These are phyloP conservation scores for Lineus longissimus DNA, from an alignment of 1,140 invertebrate genomes.

Conservation along the genomic window DNA sequence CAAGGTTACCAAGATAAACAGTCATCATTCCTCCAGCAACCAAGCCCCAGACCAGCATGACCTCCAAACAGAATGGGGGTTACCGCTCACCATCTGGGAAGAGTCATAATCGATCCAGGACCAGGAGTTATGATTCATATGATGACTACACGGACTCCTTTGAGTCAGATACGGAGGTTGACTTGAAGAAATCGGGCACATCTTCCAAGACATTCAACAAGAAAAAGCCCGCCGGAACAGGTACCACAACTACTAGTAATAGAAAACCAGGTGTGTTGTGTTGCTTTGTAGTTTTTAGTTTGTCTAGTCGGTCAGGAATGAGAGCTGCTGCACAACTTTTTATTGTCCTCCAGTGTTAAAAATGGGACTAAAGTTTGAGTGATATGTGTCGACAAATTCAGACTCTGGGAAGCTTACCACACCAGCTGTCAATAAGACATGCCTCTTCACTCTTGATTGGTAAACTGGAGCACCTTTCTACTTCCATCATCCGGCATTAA, in stretches of 20 bases:
- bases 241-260: neutral
- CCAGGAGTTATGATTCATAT: neutral
- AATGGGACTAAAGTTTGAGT: too few species aligned
- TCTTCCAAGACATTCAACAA: neutral
- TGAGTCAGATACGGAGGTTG: neutral
- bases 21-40: neutral
- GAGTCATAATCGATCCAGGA: constrained; percentile 2
- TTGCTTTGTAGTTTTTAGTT: neutral
- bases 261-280: constrained; percentile 1
- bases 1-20: neutral
- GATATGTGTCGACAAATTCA: too few species aligned
- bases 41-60: neutral
- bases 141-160: neutral
- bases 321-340: too few species aligned
- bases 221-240: neutral
- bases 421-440: too few species aligned
- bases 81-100: neutral
- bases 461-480: too few species aligned
- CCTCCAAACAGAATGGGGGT: neutral
- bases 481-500: too few species aligned
- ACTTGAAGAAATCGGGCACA: too few species aligned
- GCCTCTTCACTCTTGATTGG: too few species aligned
- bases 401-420: too few species aligned
- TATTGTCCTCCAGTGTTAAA: too few species aligned
- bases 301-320: neutral